Evolutionary conservation across 2,113 vertebrate genomes (phyloP), one percentile per base, ranked within the genome.

Genomic region (Tupaia chinensis): DNA sequence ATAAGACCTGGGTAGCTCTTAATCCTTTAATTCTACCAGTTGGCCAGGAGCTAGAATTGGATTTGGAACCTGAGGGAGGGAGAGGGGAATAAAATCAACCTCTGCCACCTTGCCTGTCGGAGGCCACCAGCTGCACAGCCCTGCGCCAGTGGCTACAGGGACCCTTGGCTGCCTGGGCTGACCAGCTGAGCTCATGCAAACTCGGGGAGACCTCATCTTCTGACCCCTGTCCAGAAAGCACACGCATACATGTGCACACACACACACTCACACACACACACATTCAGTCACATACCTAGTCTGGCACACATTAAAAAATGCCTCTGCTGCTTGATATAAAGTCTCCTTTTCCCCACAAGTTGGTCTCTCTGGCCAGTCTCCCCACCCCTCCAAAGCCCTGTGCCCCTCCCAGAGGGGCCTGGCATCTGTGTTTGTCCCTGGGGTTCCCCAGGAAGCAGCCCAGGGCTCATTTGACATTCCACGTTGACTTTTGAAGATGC

Each of bases 1-100:
- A 92, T 97, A 93, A 98, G 96, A 97, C 94, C 98, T 97, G 95
- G 97, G 96, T 97, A 97, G 91, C 91, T 94, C 95, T 97, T 98
- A 98, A 98, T 98, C 97, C 96, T 95, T 98, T 98, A 98, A 98
- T 91, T 95, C 97, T 93, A 98, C 66, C 89, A 88, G 95, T 87
- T 97, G 97, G 98, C 97, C 95, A 97, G 92, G 93, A 98, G 97
- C 85, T 98, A 60, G 96, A 95, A 96, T 95, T 97, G 97, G 91
- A 97, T 98, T 98, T 95, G 96, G 96, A 97, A 96, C 96, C 91
- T 91, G 87, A 95, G 73, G 90, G 53, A 89, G 34, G 29, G 68
- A 77, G 68, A 58, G 16, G 60, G 87, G 91, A 76, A 94, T 96
- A 96, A 96, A 96, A 92, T 96, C 96, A 97, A 76, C 89, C 88